A percentile compares a stretch with the other conserved stretches of the same genome.
Conservation (phyloP, 1,140 invertebrate genomes). For the Manduca sexta region DNA sequence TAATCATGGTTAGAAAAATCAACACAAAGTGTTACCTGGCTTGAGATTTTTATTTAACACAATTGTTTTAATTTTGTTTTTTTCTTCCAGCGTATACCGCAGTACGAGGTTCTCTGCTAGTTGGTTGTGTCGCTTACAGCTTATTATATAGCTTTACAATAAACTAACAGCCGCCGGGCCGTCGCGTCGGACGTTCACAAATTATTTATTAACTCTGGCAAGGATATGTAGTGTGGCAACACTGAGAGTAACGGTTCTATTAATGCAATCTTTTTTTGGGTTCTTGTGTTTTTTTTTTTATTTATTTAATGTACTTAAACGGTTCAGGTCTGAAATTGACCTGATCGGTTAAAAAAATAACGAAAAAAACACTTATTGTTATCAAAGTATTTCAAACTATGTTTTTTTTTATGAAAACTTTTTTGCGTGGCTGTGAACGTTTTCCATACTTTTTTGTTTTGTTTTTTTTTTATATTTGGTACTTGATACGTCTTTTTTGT, state of each 20-base stretch:
- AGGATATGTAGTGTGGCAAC: too few species aligned
- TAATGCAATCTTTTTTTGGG: too few species aligned
- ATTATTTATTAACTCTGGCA: not conserved
- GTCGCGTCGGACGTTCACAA: not conserved
- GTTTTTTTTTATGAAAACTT: slow-evolving; percentile 1
- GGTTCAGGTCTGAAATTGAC: too few species aligned
- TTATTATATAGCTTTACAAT: slow-evolving; percentile 13
- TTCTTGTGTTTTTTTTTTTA: too few species aligned
- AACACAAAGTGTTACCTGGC: too few species aligned
- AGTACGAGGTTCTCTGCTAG: slow-evolving; percentile 54
- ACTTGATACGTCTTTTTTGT: not conserved
- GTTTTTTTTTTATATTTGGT: not conserved
- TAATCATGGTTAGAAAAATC: too few species aligned
- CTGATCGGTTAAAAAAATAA: too few species aligned
- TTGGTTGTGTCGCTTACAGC: slow-evolving; percentile 48
- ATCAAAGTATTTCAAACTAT: too few species aligned
- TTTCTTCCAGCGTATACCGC: slow-evolving; percentile 39
- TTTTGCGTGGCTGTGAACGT: slow-evolving; percentile 1
- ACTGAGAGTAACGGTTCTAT: too few species aligned
- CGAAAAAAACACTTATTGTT: too few species aligned
- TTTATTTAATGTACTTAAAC: too few species aligned
- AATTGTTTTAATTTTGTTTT: slow-evolving; percentile 8
- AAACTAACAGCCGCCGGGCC: not conserved
- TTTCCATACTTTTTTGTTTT: not conserved
- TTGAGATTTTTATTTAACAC: too few species aligned